Evolutionary conservation across 2,888 invertebrate species (phyloP).

Genomic region (Cephonodes hylas): DNA sequence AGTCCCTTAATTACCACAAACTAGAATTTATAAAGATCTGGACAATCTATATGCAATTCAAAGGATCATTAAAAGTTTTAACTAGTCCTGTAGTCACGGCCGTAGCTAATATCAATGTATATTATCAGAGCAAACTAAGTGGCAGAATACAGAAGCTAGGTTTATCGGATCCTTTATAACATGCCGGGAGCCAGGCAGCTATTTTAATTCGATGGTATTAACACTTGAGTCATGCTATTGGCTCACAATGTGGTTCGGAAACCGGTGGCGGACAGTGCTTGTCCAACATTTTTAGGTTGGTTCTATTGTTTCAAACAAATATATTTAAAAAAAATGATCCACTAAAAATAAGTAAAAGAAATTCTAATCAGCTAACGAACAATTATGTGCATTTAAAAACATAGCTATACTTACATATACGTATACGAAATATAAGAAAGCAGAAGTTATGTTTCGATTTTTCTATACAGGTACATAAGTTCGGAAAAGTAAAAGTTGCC

Average conservation of each 20-base stretch:
- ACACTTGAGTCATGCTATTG: constrained; percentile 2
- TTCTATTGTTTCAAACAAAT: not conserved
- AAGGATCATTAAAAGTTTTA: not conserved
- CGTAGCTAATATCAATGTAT: not conserved
- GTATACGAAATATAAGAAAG: no score
- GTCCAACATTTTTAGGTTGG: not conserved
- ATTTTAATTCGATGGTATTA: constrained; percentile 8
- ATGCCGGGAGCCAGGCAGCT: not conserved
- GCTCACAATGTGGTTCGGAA: not conserved
- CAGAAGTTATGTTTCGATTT: no score
- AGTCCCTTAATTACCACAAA: no score
- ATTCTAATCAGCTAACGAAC: no score
- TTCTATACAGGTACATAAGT: no score
- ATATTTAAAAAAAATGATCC: no score
- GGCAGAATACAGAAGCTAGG: not conserved
- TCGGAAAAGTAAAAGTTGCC: not conserved
- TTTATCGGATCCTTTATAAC: not conserved
- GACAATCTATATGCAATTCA: not conserved
- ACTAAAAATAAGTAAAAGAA: no score
- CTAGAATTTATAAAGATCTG: no score
- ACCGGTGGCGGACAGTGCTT: not conserved
- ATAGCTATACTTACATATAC: no score
- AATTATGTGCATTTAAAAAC: no score
- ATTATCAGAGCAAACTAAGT: not conserved
- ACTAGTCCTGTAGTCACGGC: not conserved